These are phyloP conservation scores for Aplochiton taeniatus DNA, from an alignment of 2,797 vertebrate genomes.

Conservation along the genomic window DNA sequence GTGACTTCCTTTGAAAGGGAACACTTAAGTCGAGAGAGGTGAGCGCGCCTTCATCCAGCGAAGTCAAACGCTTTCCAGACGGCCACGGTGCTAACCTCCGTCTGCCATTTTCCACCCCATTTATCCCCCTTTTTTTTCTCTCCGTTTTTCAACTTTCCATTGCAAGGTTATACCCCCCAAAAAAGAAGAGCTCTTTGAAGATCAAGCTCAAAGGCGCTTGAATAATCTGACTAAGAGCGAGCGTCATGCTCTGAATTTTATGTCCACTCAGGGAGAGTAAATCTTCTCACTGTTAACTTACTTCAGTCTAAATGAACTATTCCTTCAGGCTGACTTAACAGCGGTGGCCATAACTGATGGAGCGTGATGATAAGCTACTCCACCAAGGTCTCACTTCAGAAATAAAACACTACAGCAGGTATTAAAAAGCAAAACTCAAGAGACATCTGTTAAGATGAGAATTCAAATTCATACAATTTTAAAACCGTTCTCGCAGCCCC, in stretches of 20 bases:
- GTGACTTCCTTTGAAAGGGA: conserved; percentile 32
- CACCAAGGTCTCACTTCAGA: conserved; percentile 53
- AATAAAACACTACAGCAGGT: not conserved
- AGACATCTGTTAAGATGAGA: too few relatives aligned
- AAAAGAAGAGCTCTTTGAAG: conserved; percentile 71
- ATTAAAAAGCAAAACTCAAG: too few relatives aligned
- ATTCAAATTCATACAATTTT: too few relatives aligned
- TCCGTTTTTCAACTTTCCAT: conserved; percentile 55
- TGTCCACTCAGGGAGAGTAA: conserved; percentile 69
- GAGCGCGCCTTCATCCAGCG: conserved; percentile 24
- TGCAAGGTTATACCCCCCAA: conserved; percentile 62
- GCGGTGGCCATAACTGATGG: conserved; percentile 54
- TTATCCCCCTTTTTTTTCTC: conserved; percentile 22
- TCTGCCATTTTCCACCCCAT: conserved; percentile 52
- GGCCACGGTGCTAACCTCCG: not conserved
- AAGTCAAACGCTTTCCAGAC: too few relatives aligned
- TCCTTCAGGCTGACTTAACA: conserved; percentile 58
- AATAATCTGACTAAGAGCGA: conserved; percentile 67
- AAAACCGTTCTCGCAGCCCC: too few relatives aligned
- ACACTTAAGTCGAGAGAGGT: conserved; percentile 41
- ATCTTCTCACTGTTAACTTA: conserved; percentile 67
- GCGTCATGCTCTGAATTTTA: conserved; percentile 69
- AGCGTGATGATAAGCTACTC: conserved; percentile 59
- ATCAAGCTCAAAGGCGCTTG: conserved; percentile 62
- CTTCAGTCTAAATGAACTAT: conserved; percentile 69